phyloP scores from a whole-genome alignment of 2,113 vertebrate species.

The Asarcornis scutulata region DNA sequence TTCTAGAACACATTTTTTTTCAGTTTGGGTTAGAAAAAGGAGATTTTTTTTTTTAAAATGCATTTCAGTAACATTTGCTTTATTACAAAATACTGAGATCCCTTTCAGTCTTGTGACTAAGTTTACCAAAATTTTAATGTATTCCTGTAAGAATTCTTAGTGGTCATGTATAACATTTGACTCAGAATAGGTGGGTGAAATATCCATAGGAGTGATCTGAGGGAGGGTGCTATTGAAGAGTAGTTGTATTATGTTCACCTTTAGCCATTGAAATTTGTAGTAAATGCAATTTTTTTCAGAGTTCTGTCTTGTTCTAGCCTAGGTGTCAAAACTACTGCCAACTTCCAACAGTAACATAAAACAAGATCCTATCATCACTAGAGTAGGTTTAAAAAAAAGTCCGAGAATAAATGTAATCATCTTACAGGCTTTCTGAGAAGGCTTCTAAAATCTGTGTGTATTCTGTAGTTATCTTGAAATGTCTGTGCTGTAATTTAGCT shows the following conservation, averaged over 20 bases:
- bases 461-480: background rate
- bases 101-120: background rate
- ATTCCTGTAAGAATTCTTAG: background rate
- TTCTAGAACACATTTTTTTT: background rate
- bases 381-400: background rate
- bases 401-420: background rate
- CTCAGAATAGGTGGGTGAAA: background rate
- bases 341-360: background rate
- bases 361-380: background rate
- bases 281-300: background rate
- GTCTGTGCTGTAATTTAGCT: background rate
- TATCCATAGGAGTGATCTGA: background rate
- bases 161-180: background rate
- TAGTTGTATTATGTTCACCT: background rate
- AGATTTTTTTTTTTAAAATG: background rate
- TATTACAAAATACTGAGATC: background rate
- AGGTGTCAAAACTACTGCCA: background rate
- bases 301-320: background rate
- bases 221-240: background rate
- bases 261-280: background rate
- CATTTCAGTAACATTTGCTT: background rate
- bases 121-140: background rate
- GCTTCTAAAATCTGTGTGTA: background rate
- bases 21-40: background rate
- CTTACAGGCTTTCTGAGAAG: background rate